Base-by-base conservation (phyloP, 2,888 invertebrate genomes). In the Agonum fuliginosum region DNA sequence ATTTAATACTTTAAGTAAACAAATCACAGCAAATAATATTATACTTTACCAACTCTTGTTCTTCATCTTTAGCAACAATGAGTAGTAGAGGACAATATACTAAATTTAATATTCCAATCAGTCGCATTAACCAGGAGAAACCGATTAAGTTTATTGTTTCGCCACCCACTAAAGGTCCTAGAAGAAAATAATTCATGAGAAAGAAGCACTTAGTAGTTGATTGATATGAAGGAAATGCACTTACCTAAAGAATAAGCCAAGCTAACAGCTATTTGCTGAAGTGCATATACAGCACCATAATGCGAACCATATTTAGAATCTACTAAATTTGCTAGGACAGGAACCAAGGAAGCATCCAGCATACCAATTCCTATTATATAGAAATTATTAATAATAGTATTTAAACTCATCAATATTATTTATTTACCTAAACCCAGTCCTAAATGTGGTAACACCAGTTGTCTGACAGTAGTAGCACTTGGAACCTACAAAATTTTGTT, bases 191-290 rank as follows among this genome's bases (percentile, higher is more conserved):
- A 65, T 30, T 17, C 17, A 51, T 51, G 17, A 43, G 8, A 3
- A 43, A 43, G 1, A 10, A 43, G 1, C 1, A 6, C 5, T 43
- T 12, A 10, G 46, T 46, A 17, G n/a, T 5, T 41, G 6, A 24
- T 34, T 20, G 27, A 74, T 17, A 30, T n/a, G 22, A 51, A 19
- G 78, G 17, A 43, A 54, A 69, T 24, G 24, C 8, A 27, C 5
- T 86, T 86, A 93, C 93, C 93, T 58, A 95, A 86, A 27, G 92
- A 92, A 84, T 95, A 96, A 19, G 95, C 95, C 62, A 95, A 87
- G 81, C 95, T 93, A 51, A 95, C 94, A 2, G 95, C 92, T 12
- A 92, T 91, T 87, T 96, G 95, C 82, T 94, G 95, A 73, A 96
- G 89, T 70, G 95, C 93, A 84, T 95, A 96, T n/a, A 95, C 92